Evolutionary conservation across 1,140 invertebrate genomes (phyloP), one percentile per base, ranked within the genome.

Genomic region (Aphelenchoides avenae): DNA sequence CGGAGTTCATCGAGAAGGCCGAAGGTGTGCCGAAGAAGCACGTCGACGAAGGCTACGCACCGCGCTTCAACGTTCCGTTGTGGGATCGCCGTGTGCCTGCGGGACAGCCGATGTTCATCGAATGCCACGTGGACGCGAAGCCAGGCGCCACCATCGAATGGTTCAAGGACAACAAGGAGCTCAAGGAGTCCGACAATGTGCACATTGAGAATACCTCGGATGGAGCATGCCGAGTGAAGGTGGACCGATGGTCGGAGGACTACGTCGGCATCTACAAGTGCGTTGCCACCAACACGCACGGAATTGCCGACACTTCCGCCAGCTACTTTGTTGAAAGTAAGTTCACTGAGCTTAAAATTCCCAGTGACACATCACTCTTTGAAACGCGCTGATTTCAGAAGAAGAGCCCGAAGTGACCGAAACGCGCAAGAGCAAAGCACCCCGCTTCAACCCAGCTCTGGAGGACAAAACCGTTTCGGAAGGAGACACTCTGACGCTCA

Each of bases 251-350:
- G 0, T 81, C 87, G 30, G 89, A 92, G 37, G 81, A 86, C 20
- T 89, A 93, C 79, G 87, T 87, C n/a, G 93, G 93, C 20, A 82
- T 85, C 48, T 97, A 95, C 78, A 91, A 92, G 78, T 91, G 90
- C 24, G 84, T 89, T 1, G 91, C 91, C 2, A 86, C 82, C 15
- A 98, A 97, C 79, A 88, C 91, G 69, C 87, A 91, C 75, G 93
- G 93, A 0, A 85, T 87, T 70, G 81, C 81, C 3, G 82, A 86
- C 13, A 90, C 92, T 72, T 81, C 85, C 13, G 87, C 95, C 2
- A 82, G 84, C 13, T 79, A 96, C 2, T 84, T 89, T 73, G 85
- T 93, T 51, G n/a, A n/a, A n/a, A n/a, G n/a, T n/a, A n/a, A n/a
- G 29, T n/a, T n/a, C n/a, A n/a, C n/a, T n/a, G n/a, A n/a, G n/a